Evolutionary conservation across 2,113 vertebrate genomes (phyloP).

Genomic region (Cottus gobio): DNA sequence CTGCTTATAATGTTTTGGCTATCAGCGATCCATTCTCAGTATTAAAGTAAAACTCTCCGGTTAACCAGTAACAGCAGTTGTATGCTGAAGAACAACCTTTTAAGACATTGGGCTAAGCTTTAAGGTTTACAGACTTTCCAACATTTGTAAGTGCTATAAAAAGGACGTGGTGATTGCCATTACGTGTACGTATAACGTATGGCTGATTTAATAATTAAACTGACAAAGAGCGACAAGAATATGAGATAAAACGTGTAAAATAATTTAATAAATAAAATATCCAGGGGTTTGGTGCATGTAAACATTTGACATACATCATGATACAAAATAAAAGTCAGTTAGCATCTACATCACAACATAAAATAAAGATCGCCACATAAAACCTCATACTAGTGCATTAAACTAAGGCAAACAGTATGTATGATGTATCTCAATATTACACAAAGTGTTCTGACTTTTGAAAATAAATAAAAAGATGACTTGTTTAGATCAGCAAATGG

Average conservation of each 20-base stretch:
- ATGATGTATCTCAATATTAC: slow-evolving; percentile 27
- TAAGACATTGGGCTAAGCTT: neutral
- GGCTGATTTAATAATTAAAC: slow-evolving; percentile 4
- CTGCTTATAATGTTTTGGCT: neutral
- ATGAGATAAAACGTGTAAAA: slow-evolving; percentile 63
- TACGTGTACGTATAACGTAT: neutral
- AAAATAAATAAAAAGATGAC: slow-evolving; percentile 36
- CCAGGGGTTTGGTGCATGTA: slow-evolving; percentile 59
- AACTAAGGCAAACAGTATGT: slow-evolving; percentile 57
- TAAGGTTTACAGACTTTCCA: neutral
- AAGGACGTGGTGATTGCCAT: neutral
- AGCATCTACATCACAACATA: slow-evolving; percentile 39
- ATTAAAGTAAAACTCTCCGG: neutral
- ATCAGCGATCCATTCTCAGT: neutral
- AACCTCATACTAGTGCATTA: slow-evolving; percentile 46
- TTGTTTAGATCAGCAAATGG: slow-evolving; percentile 46
- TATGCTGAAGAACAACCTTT: neutral
- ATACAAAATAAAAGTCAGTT: slow-evolving; percentile 60
- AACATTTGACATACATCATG: slow-evolving; percentile 71
- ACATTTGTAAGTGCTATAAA: neutral
- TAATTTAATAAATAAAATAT: slow-evolving; percentile 81
- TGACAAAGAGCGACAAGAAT: slow-evolving; percentile 1
- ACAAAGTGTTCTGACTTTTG: slow-evolving; percentile 42
- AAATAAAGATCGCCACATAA: slow-evolving; percentile 44
- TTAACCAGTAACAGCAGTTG: neutral